phyloP scores from a whole-genome alignment of 2,888 invertebrate species.

The Diplazon laetatorius region DNA sequence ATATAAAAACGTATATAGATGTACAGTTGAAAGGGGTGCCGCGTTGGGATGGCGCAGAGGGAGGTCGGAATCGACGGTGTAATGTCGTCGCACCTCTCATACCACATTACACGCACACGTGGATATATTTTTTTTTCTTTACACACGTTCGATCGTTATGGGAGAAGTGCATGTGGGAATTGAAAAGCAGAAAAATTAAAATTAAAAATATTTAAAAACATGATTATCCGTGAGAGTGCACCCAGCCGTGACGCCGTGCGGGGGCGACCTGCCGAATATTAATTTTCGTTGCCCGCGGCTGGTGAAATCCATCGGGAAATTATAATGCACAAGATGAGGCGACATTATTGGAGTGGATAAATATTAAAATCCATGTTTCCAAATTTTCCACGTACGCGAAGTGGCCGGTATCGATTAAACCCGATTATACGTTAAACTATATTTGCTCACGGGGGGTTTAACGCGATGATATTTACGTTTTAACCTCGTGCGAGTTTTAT shows the following conservation, averaged over 20 bases:
- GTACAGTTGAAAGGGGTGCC: not conserved
- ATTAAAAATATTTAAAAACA: slow-evolving; percentile 27
- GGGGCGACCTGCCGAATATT: slow-evolving; percentile 56
- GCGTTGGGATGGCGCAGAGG: slow-evolving; percentile 2
- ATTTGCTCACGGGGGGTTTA: not conserved
- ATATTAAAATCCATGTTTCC: slow-evolving; percentile 48
- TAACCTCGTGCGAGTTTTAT: not conserved
- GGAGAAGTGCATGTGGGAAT: slow-evolving; percentile 26
- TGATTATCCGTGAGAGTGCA: slow-evolving; percentile 24
- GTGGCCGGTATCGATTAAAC: no score
- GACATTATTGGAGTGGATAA: slow-evolving; percentile 55
- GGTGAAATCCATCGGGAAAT: slow-evolving; percentile 52
- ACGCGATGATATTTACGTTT: not conserved
- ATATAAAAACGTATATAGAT: not conserved
- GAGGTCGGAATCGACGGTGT: slow-evolving; percentile 30
- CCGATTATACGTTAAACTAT: not conserved
- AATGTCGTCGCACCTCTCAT: slow-evolving; percentile 37
- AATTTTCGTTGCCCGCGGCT: slow-evolving; percentile 53
- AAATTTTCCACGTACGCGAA: no score
- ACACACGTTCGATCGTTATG: slow-evolving; percentile 15
- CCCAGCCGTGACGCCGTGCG: not conserved
- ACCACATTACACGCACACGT: slow-evolving; percentile 20
- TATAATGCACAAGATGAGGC: slow-evolving; percentile 37
- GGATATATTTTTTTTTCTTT: not conserved
- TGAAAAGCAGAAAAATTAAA: slow-evolving; percentile 20